Evolutionary conservation across 2,888 invertebrate species (phyloP).

Genomic region (Diloba caeruleocephala): DNA sequence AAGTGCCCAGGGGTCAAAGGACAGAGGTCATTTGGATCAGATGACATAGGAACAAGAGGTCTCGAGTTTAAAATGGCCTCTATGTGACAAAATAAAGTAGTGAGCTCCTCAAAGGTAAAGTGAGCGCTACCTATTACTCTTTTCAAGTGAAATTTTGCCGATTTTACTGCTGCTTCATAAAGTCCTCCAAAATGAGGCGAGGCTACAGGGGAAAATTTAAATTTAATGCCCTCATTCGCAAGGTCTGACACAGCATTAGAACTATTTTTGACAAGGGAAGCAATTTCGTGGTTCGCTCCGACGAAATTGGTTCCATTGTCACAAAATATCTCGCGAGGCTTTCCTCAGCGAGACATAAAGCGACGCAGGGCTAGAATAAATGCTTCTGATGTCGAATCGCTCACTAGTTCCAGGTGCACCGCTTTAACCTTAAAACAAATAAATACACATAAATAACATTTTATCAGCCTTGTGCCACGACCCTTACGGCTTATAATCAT

Average conservation of each 20-base stretch:
- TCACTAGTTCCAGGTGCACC: background rate
- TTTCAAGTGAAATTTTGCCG: too few relatives aligned
- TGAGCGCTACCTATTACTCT: too few relatives aligned
- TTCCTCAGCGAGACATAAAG: background rate
- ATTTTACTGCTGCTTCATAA: too few relatives aligned
- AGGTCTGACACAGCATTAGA: too few relatives aligned
- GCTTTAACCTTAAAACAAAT: background rate
- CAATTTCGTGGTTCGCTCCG: too few relatives aligned
- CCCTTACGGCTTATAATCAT: background rate
- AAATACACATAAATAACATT: background rate
- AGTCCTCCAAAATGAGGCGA: too few relatives aligned
- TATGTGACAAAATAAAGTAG: background rate
- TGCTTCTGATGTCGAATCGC: background rate
- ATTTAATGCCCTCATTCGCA: too few relatives aligned
- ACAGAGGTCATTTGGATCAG: too few relatives aligned
- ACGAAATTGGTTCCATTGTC: background rate
- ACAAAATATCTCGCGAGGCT: background rate
- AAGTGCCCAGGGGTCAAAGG: background rate
- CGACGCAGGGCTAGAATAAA: background rate
- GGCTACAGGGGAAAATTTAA: too few relatives aligned
- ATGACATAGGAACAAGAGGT: too few relatives aligned
- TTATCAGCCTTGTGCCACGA: background rate
- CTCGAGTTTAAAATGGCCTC: background rate
- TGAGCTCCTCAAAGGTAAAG: background rate
- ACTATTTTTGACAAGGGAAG: too few relatives aligned